phyloP scores from a whole-genome alignment of 2,888 invertebrate species.

The Rapana venosa region DNA sequence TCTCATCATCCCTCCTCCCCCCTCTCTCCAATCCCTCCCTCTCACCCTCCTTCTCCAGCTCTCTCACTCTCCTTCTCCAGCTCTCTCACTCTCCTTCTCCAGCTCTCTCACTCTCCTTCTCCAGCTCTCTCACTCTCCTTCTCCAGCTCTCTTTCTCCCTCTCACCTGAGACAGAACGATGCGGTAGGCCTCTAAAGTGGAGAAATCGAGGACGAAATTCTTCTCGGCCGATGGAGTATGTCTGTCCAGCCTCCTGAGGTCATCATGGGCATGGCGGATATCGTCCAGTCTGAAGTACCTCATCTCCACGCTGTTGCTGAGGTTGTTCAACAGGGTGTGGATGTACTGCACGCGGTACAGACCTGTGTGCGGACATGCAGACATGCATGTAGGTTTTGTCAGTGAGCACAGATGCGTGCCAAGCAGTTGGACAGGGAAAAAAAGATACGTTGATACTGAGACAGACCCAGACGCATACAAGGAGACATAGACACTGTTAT shows the following conservation, averaged over 20 bases:
- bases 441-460: slow-evolving; percentile 7
- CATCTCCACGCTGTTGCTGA: slow-evolving; percentile 46
- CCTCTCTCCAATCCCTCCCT: too few species aligned
- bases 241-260: slow-evolving; percentile 63
- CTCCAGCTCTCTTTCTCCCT: too few species aligned
- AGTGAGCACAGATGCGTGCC: too few species aligned
- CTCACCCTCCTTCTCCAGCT: too few species aligned
- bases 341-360: slow-evolving; percentile 56
- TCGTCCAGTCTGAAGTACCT: slow-evolving; percentile 58
- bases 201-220: slow-evolving; percentile 68
- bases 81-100: too few species aligned
- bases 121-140: too few species aligned
- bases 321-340: slow-evolving; percentile 44
- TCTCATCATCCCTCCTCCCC: too few species aligned
- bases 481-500: too few species aligned
- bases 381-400: background rate
- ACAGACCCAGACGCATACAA: background rate
- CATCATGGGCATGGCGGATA: slow-evolving; percentile 62
- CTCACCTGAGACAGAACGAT: slow-evolving; percentile 65
- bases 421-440: background rate
- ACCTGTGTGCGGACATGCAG: slow-evolving; percentile 46
- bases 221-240: slow-evolving; percentile 52
- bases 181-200: slow-evolving; percentile 60
- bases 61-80: too few species aligned
- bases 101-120: too few species aligned